Evolutionary conservation across 92 coral and sea anemone genomes (phyloP).

Genomic region (Zoanthus gigantus): DNA sequence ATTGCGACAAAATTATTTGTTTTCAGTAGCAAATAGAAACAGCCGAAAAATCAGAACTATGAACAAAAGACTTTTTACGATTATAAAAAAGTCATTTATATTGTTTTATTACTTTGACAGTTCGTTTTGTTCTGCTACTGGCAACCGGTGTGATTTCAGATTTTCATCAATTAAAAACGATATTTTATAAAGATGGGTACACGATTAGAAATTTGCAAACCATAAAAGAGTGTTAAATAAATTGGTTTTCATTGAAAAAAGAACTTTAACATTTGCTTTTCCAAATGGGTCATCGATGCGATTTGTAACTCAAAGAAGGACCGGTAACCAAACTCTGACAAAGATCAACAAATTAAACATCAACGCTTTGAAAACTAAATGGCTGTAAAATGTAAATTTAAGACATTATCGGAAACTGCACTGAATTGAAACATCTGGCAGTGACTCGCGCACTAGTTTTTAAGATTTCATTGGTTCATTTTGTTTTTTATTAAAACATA

Average conservation of each 20-base stretch:
- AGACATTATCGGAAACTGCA: neutral
- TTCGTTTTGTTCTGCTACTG: neutral
- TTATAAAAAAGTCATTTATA: neutral
- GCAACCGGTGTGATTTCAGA: neutral
- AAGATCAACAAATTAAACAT: too few species aligned
- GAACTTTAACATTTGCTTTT: neutral
- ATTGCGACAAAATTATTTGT: too few species aligned
- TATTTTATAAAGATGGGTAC: neutral
- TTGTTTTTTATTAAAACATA: neutral
- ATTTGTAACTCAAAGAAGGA: too few species aligned
- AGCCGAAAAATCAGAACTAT: neutral
- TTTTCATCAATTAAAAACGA: neutral
- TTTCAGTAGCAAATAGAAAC: neutral
- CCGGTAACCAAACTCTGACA: neutral
- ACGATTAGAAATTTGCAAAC: neutral
- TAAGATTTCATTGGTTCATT: slow-evolving; percentile 19
- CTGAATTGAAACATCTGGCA: slow-evolving; percentile 28
- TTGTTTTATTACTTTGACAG: neutral
- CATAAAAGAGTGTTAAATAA: too few species aligned
- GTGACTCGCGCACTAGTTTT: neutral
- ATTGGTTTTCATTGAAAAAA: neutral
- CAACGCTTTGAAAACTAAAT: neutral
- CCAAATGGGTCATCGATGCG: neutral
- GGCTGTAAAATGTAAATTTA: slow-evolving; percentile 21
- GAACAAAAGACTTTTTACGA: neutral